A percentile compares a stretch with the other conserved stretches of the same genome.
These are phyloP conservation scores for Sebastiscus albofasciatus DNA, from an alignment of 2,797 vertebrate species.

Conservation along the genomic window DNA sequence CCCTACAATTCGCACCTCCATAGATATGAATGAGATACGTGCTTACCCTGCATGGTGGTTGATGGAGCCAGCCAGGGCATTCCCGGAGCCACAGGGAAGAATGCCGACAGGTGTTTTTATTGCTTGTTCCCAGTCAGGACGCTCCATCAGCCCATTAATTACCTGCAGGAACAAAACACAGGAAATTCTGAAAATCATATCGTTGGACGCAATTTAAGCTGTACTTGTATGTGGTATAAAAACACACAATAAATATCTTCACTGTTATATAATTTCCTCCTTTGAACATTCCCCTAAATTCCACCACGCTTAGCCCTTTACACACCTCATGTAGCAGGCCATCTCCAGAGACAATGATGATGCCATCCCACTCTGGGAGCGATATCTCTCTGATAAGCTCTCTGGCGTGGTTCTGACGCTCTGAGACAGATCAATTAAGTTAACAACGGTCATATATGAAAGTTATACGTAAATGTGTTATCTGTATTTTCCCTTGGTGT, in stretches of 20 bases:
- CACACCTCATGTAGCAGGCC: slow-evolving; percentile 91
- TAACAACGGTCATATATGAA: not conserved
- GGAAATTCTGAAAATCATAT: not conserved
- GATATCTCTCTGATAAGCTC: slow-evolving; percentile 89
- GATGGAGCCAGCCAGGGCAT: slow-evolving; percentile 90
- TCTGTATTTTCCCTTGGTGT: not conserved
- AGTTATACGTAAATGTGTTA: not conserved
- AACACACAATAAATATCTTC: not conserved
- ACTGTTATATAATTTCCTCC: not conserved
- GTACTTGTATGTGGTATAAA: not conserved
- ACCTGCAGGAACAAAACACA: slow-evolving; percentile 79
- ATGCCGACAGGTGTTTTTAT: slow-evolving; percentile 91
- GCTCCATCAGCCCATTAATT: slow-evolving; percentile 91
- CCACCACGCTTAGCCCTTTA: not conserved
- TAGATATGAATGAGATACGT: not conserved
- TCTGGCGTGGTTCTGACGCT: slow-evolving; percentile 90
- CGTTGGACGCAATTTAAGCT: not conserved
- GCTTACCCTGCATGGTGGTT: slow-evolving; percentile 90
- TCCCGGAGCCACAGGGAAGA: slow-evolving; percentile 93
- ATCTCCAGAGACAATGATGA: slow-evolving; percentile 91
- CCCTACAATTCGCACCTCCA: not conserved
- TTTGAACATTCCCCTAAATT: not conserved
- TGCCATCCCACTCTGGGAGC: slow-evolving; percentile 91
- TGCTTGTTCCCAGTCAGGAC: slow-evolving; percentile 92
- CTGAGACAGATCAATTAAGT: slow-evolving; percentile 66